These are phyloP conservation scores for Thereva nobilitata DNA, from an alignment of 2,888 invertebrate species.

Conservation along the genomic window DNA sequence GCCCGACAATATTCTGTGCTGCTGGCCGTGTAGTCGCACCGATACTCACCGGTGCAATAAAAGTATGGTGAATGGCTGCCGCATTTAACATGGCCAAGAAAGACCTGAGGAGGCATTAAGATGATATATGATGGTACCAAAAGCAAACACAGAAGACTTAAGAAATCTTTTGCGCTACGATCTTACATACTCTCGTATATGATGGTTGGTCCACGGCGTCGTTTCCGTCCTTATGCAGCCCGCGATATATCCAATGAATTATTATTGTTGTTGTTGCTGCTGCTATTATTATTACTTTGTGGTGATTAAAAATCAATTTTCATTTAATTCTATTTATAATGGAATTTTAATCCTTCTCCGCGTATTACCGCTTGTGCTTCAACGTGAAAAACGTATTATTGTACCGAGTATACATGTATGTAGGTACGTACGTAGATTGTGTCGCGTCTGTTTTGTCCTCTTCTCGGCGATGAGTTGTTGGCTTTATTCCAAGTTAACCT, in stretches of 20 bases:
- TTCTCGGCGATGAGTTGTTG: no score
- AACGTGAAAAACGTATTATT: no score
- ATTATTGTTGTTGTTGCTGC: slow-evolving; percentile 1
- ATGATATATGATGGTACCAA: slow-evolving; percentile 20
- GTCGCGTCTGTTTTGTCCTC: no score
- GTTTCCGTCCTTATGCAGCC: no score
- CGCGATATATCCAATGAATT: slow-evolving; percentile 2
- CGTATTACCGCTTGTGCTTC: background rate
- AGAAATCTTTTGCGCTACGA: background rate
- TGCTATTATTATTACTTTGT: slow-evolving; percentile 23
- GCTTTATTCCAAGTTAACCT: no score
- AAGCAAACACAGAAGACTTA: background rate
- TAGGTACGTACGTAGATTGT: no score
- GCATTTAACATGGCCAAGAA: slow-evolving; percentile 1
- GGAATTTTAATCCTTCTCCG: slow-evolving; percentile 25
- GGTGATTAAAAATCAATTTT: slow-evolving; percentile 34
- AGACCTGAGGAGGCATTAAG: background rate
- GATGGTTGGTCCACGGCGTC: no score
- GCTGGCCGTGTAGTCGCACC: no score
- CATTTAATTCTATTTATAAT: slow-evolving; percentile 33
- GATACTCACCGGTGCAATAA: slow-evolving; percentile 17
- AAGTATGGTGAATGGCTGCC: slow-evolving; percentile 14
- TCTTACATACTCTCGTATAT: no score
- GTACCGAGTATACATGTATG: no score
- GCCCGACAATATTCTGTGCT: no score